A percentile compares a stretch with the other conserved stretches of the same genome.
phyloP scores from a whole-genome alignment of 2,113 vertebrate genomes.

The Limnothrissa miodon region DNA sequence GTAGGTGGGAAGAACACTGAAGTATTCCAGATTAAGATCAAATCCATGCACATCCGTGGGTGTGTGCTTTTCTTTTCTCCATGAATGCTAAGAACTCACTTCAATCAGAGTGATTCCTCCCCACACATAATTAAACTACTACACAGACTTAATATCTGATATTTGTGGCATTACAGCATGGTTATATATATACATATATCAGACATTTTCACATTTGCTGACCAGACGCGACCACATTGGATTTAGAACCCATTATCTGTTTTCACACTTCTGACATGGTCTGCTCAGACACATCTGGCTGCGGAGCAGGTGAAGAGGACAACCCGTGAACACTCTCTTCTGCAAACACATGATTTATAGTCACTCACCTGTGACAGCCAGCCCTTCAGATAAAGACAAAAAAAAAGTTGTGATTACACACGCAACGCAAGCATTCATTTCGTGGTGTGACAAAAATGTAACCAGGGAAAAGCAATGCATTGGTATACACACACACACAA shows the following conservation, averaged over 20 bases:
- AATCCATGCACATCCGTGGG: constrained; percentile 48
- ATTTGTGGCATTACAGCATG: neutral
- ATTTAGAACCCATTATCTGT: constrained; percentile 26
- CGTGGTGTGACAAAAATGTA: neutral
- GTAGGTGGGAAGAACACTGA: constrained; percentile 54
- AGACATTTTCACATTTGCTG: neutral
- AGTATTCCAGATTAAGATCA: constrained; percentile 64
- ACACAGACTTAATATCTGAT: neutral
- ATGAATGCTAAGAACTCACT: constrained; percentile 43
- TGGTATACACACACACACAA: neutral
- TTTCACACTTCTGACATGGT: neutral
- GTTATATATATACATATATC: neutral
- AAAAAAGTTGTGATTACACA: neutral
- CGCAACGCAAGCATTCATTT: neutral
- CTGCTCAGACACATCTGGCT: no score
- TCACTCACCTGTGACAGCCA: neutral
- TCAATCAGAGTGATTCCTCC: constrained; percentile 36
- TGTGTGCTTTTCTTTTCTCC: constrained; percentile 27
- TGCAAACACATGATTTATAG: neutral
- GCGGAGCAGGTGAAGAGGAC: neutral
- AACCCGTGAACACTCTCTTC: neutral
- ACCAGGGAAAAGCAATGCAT: neutral
- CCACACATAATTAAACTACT: neutral
- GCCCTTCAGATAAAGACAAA: neutral
- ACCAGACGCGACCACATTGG: neutral